Evolutionary conservation across 2,113 vertebrate species (phyloP), one percentile per base, ranked within the genome.

Genomic region (Mesocricetus auratus): DNA sequence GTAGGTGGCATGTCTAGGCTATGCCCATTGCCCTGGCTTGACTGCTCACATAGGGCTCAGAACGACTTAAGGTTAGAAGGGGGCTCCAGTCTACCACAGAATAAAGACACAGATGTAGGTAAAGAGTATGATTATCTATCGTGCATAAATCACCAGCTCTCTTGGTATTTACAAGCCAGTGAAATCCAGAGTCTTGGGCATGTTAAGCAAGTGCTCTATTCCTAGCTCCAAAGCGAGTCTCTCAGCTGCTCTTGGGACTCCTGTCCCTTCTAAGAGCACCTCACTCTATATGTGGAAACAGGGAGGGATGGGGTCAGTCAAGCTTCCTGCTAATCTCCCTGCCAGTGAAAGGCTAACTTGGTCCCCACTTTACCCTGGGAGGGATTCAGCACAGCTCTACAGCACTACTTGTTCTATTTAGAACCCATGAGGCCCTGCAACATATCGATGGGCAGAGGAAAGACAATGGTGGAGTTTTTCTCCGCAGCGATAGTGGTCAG

Each of bases 391-490:
- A 5, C 39, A 42, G 81, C 12, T 91, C 24, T 0, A 39, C 8
- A 56, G 53, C 12, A 13, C 53, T 56, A 56, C 53, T 56, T 56
- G 53, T 56, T 56, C 53, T 56, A 88, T 7, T 26, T 98, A 60
- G 7, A 1, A 7, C 39, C 92, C 0, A 98, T 0, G 1, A 99
- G 96, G 36, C 97, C 97, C 45, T 99, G 99, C 98, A 99, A 89
- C 98, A 99, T 98, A 81, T 99, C 99, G 53, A 99, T 98, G 71
- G 99, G 99, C 98, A 99, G 98, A 0, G 99, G 99, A 98, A 99
- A 99, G 97, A 99, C 97, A 60, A 99, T 99, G 75, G 99, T 99
- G 90, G 99, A 99, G 97, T 99, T 99, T 95, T 99, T 99, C 97
- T 99, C 99, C 0, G 99, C 99, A 0, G 99, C 99, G 9, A 99